phyloP scores from a whole-genome alignment of 1,140 invertebrate genomes.

The Bradynema listronoti region DNA sequence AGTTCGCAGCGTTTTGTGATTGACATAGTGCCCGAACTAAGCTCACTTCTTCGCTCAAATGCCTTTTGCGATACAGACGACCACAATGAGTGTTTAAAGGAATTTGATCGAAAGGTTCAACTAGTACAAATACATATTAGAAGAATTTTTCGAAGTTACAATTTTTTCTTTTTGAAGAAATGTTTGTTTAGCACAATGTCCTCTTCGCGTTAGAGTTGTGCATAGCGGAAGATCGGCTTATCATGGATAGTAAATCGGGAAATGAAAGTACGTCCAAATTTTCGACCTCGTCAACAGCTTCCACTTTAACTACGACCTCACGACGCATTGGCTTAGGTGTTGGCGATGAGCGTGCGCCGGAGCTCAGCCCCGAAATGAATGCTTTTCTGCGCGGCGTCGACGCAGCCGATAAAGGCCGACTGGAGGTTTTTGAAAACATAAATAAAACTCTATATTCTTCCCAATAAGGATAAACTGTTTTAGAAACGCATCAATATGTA shows the following conservation, averaged over 20 bases:
- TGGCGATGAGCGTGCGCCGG: too few species aligned
- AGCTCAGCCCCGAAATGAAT: conserved; percentile 39
- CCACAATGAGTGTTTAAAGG: conserved; percentile 25
- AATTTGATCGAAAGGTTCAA: conserved; percentile 46
- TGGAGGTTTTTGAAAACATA: conserved; percentile 30
- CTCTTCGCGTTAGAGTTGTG: conserved; percentile 45
- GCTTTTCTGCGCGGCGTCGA: conserved; percentile 44
- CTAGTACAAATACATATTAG: not conserved
- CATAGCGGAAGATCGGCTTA: conserved; percentile 33
- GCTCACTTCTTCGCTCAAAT: conserved; percentile 41
- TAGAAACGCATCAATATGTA: conserved; percentile 44
- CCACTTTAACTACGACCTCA: too few species aligned
- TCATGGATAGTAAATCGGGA: conserved; percentile 41
- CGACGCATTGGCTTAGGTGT: too few species aligned
- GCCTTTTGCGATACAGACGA: conserved; percentile 23
- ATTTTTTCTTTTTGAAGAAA: conserved; percentile 6
- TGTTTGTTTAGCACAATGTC: conserved; percentile 39
- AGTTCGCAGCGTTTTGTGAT: conserved; percentile 35
- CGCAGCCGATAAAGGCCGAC: conserved; percentile 49
- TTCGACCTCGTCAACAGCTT: conserved; percentile 8
- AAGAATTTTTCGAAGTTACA: not conserved
- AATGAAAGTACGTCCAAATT: not conserved
- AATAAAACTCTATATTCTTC: not conserved
- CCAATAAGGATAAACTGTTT: not conserved
- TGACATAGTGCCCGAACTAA: conserved; percentile 48